Evolutionary conservation across 2,888 invertebrate genomes (phyloP), one percentile per base, ranked within the genome.

Genomic region (Plagodis dolabraria): DNA sequence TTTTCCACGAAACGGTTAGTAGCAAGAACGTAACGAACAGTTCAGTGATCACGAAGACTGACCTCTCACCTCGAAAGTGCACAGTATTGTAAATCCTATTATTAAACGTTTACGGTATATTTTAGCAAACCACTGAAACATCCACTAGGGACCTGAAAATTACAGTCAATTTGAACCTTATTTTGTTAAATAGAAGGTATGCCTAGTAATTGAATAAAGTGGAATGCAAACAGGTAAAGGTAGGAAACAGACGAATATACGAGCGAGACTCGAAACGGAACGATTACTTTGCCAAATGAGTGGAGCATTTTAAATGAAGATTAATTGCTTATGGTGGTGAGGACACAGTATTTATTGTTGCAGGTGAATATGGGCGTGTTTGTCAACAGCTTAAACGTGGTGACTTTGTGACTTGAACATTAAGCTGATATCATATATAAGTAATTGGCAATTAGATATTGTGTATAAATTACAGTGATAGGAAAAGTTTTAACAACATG

Each of bases 221-320:
- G 45, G 34, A 45, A 53, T 34, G 12, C 53, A 53, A 53, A 53
- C 46, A 53, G 33, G 38, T 33, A 33, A 47, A 43, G 58, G 52
- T 52, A 47, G 56, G 61, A 59, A 57, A 52, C 60, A 62, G 65
- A 64, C 52, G 62, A 67, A 65, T 60, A 55, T 58, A 65, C 60
- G 60, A 50, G 58, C 48, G 47, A 58, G 51, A 57, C 57, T 55
- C 55, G 47, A 57, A 60, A 43, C 51, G 59, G 47, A 52, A 62
- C 69, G 71, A 71, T 74, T 70, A 71, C 71, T 70, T 67, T 60
- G 65, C 67, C 69, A 71, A 74, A 75, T 74, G 72, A 75, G 70
- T 64, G 66, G 65, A 65, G 66, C 68, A 67, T 71, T 74, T 72
- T 69, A 71, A 74, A 75, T 72, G 72, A 74, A 75, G 75, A 75